Conservation (phyloP, 2,797 vertebrate species). For the Passerculus sandwichensis region DNA sequence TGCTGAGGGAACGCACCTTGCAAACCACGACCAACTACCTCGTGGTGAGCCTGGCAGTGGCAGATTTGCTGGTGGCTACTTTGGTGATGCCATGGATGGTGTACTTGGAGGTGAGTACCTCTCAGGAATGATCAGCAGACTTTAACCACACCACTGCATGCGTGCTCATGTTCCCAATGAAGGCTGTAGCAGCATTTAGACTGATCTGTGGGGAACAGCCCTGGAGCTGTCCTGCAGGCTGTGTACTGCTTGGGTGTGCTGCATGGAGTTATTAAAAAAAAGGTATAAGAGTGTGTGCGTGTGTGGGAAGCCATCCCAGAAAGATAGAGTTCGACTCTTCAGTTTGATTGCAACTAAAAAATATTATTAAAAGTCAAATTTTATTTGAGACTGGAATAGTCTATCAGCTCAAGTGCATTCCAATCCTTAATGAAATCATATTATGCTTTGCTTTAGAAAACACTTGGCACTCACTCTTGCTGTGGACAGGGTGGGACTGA, state of each 20-base stretch:
- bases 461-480: not conserved
- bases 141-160: not conserved
- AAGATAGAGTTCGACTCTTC: not conserved
- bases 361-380: not conserved
- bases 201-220: not conserved
- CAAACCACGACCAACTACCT: constrained; percentile 96
- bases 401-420: not conserved
- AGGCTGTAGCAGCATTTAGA: not conserved
- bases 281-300: not conserved
- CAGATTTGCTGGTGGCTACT: constrained; percentile 91
- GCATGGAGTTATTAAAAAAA: not conserved
- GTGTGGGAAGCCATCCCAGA: not conserved
- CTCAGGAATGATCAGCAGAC: not conserved
- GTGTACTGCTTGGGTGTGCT: not conserved
- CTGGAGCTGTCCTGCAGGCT: not conserved
- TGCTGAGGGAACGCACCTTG: constrained; percentile 87
- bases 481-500: not conserved
- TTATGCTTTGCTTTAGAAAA: not conserved
- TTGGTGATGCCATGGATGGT: constrained; percentile 96
- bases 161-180: not conserved
- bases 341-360: not conserved
- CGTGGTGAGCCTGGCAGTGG: constrained; percentile 92
- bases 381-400: not conserved
- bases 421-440: not conserved
- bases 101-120: constrained; percentile 88